These are phyloP conservation scores for Buphagus erythrorhynchus DNA, from an alignment of 2,797 vertebrate species.

Conservation along the genomic window DNA sequence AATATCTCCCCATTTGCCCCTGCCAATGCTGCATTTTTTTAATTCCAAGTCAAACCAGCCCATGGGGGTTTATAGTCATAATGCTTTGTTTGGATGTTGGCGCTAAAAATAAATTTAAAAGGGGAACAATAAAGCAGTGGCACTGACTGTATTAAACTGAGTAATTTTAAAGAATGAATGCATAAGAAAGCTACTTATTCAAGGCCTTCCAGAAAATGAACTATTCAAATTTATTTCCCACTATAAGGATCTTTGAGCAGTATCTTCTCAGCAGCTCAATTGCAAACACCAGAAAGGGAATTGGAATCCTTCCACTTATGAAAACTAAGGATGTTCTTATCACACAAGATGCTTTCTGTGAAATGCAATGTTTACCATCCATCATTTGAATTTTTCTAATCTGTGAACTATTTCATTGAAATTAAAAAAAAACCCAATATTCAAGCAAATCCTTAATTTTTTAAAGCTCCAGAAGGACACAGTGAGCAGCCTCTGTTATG, in stretches of 20 bases:
- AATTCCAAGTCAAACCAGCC: neutral
- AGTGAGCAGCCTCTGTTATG: neutral
- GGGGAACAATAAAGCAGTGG: neutral
- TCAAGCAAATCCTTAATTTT: neutral
- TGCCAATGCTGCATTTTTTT: neutral
- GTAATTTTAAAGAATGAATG: slow-evolving; percentile 51
- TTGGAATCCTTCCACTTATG: neutral
- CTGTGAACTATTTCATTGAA: neutral
- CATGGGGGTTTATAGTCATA: neutral
- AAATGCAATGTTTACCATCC: slow-evolving; percentile 6
- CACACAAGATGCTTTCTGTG: neutral
- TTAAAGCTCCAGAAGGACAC: neutral
- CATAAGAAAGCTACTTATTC: slow-evolving; percentile 18
- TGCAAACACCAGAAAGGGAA: slow-evolving; percentile 33
- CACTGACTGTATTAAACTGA: slow-evolving; percentile 12
- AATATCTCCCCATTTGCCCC: neutral
- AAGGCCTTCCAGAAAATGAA: slow-evolving; percentile 24
- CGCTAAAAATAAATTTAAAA: slow-evolving; percentile 28
- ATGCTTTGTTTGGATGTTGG: neutral
- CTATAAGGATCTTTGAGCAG: slow-evolving; percentile 12
- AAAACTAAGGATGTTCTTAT: neutral
- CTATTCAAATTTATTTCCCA: slow-evolving; percentile 35
- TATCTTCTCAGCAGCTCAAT: slow-evolving; percentile 21
- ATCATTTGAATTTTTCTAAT: slow-evolving; percentile 19
- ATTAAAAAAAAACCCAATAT: neutral